Conservation (phyloP, 2,888 invertebrate species). For the Pyrochroa serraticornis region DNA sequence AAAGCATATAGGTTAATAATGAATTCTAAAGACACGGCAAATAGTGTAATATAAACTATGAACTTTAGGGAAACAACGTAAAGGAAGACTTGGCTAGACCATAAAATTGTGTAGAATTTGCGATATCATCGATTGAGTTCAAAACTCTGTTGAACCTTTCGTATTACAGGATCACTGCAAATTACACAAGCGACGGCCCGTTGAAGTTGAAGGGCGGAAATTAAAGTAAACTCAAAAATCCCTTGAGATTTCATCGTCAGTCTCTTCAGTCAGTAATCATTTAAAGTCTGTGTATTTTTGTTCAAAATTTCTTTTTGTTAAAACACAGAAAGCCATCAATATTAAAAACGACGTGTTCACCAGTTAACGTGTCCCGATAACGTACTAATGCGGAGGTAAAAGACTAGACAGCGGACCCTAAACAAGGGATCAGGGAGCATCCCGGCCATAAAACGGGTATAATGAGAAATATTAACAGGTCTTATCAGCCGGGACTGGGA, state of each 20-base stretch:
- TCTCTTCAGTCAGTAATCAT: too few species aligned
- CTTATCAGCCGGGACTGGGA: conserved; percentile 42
- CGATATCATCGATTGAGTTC: too few species aligned
- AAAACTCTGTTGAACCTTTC: too few species aligned
- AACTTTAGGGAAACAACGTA: not conserved
- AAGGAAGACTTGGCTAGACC: too few species aligned
- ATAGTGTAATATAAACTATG: too few species aligned
- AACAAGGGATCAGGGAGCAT: conserved; percentile 26
- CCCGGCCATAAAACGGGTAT: conserved; percentile 47
- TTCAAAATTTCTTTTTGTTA: too few species aligned
- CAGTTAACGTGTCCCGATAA: not conserved
- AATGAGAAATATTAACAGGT: conserved; percentile 50
- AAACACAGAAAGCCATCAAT: too few species aligned
- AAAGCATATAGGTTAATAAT: too few species aligned
- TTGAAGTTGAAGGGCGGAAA: not conserved
- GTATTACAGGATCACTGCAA: not conserved
- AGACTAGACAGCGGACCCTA: conserved; percentile 10
- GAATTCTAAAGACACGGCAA: too few species aligned
- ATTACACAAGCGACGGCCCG: not conserved
- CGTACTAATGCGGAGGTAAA: conserved; percentile 11
- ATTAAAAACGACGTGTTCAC: too few species aligned
- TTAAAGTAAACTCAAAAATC: conserved; percentile 6
- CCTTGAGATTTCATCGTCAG: not conserved
- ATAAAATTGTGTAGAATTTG: too few species aligned
- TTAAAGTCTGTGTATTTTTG: too few species aligned